Base-by-base conservation (phyloP, 2,797 vertebrate species). In the Alexandromys oeconomus region DNA sequence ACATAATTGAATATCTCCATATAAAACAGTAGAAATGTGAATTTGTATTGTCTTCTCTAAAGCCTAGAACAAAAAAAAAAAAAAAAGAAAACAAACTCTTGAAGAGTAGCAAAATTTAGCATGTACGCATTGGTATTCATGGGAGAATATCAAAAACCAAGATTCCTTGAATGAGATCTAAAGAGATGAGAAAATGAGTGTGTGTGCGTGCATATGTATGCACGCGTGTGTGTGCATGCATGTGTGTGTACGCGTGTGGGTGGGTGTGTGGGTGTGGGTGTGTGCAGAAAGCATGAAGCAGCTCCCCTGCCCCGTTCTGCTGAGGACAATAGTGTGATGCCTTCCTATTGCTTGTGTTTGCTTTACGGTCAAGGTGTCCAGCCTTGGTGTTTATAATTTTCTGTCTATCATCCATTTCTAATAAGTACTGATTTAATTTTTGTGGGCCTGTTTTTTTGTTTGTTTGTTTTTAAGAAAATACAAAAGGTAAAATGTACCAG, bases 401-500 rank as follows among this genome's bases (percentile, higher is more conserved):
- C 91, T 97, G 88, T 96, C 92, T 95, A 88, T 94, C 76, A 92
- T 97, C 59, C 73, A 94, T 96, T 95, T 97, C 94, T 97, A 87
- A 95, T 94, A 97, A 97, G 95, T 96, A 97, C 96, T 97, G 97
- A 97, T 98, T 97, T 96, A 97, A 97, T 97, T 97, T 97, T 97
- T 97, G 94, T 97, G 97, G 96, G 96, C 95, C 97, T 98, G 93
- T 97, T 97, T 97, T 92, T 97, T 97, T 97, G 73, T 97, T 98
- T 96, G 93, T 97, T 96, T 97, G 96, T 97, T 97, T 98, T 98
- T 93, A 97, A 98, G 96, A 97, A 97, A 96, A 97, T 97, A 97
- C 95, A 97, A 97, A 97, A 98, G 95, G 97, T 97, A 98, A 97
- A 98, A 97, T 96, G 94, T 97, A 97, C 93, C 95, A 97, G 96